These are phyloP conservation scores for Philopedon plagiatum DNA, from an alignment of 2,888 invertebrate species.

Conservation along the genomic window DNA sequence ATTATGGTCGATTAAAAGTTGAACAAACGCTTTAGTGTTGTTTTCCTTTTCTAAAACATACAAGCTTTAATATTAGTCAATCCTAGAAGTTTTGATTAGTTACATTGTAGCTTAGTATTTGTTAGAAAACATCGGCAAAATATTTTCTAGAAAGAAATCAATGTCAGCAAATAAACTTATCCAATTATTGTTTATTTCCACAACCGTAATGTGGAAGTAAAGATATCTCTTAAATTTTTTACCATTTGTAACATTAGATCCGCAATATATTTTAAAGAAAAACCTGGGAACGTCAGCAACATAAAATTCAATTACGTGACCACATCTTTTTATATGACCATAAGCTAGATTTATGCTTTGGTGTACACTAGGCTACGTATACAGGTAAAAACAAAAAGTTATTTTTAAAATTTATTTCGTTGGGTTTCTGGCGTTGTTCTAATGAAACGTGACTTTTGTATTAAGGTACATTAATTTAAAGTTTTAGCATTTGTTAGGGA, in stretches of 20 bases:
- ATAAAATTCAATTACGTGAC: conserved; percentile 47
- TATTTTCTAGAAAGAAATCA: too few species aligned
- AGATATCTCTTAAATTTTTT: conserved; percentile 36
- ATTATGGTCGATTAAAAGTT: conserved; percentile 31
- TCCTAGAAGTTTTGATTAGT: too few species aligned
- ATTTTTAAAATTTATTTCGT: conserved; percentile 21
- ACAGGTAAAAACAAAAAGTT: conserved; percentile 26
- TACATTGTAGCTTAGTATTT: too few species aligned
- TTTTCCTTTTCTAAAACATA: conserved; percentile 26
- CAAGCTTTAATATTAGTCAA: conserved; percentile 26
- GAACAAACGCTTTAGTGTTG: conserved; percentile 23
- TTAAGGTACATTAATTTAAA: conserved; percentile 3
- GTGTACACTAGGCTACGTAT: conserved; percentile 22
- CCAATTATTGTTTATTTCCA: not conserved
- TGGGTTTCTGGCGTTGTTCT: not conserved
- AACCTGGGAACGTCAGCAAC: conserved; percentile 41
- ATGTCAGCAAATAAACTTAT: conserved; percentile 6
- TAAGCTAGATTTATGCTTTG: conserved; percentile 42
- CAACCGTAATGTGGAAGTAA: conserved; percentile 6
- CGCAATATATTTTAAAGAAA: conserved; percentile 46
- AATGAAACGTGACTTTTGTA: not conserved
- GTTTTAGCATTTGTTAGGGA: not conserved
- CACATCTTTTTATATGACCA: conserved; percentile 45
- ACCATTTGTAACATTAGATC: conserved; percentile 36
- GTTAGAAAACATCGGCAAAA: too few species aligned